A percentile compares a stretch with the other conserved stretches of the same genome.
Conservation (phyloP, 1,140 invertebrate genomes). For the Scaptomyza graminum region DNA sequence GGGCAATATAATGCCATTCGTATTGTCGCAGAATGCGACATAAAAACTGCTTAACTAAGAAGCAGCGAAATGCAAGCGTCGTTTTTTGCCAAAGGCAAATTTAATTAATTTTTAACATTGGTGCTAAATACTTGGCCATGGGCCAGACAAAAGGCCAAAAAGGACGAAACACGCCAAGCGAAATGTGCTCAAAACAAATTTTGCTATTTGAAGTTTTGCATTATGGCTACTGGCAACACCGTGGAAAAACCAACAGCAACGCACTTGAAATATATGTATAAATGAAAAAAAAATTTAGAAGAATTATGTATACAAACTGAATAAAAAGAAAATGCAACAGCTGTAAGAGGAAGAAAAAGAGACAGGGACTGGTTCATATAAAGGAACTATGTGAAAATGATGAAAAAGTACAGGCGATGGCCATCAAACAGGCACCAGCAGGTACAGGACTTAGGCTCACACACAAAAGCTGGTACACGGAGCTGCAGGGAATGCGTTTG, state of each 20-base stretch:
- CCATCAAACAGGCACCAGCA: conserved; percentile 61
- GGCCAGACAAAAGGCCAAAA: conserved; percentile 38
- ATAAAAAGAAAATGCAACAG: conserved; percentile 66
- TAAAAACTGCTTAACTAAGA: conserved; percentile 17
- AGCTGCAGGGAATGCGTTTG: background rate
- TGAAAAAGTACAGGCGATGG: conserved; percentile 52
- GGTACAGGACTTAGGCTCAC: conserved; percentile 18
- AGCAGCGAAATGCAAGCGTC: conserved; percentile 39
- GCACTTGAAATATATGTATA: conserved; percentile 59
- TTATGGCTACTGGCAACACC: conserved; percentile 31
- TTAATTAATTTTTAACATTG: conserved; percentile 78
- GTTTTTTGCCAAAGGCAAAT: conserved; percentile 50
- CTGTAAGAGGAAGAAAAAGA: conserved; percentile 5
- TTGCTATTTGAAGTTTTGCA: conserved; percentile 42
- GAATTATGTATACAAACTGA: conserved; percentile 36
- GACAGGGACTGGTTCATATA: background rate
- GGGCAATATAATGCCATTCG: conserved; percentile 42
- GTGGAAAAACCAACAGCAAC: conserved; percentile 31
- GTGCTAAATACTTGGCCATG: conserved; percentile 56
- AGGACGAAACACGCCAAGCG: conserved; percentile 1
- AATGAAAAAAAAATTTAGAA: conserved; percentile 24
- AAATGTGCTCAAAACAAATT: conserved; percentile 28
- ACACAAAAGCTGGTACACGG: background rate
- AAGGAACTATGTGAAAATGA: conserved; percentile 54
- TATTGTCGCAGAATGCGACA: conserved; percentile 32